These are phyloP conservation scores for Oreochromis spilurus DNA, from an alignment of 2,113 vertebrate genomes.

Conservation along the genomic window DNA sequence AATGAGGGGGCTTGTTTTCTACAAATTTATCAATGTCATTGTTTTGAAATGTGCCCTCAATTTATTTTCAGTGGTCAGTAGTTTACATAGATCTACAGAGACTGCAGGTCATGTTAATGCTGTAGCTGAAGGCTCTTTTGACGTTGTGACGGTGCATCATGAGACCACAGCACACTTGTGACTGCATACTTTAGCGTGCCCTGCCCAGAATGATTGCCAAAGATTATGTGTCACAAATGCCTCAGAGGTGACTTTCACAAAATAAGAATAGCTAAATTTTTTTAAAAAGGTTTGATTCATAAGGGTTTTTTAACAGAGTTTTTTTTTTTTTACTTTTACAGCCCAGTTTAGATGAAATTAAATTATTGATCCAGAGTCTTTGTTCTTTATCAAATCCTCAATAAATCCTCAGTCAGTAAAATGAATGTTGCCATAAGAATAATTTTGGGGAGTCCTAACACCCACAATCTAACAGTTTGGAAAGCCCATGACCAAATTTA, in stretches of 20 bases:
- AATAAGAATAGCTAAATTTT: background rate
- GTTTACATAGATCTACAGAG: background rate
- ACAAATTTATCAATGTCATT: background rate
- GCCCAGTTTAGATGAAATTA: background rate
- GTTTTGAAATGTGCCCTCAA: accelerated
- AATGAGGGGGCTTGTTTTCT: background rate
- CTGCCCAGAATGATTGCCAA: background rate
- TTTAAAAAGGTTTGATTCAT: background rate
- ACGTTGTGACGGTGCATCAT: background rate
- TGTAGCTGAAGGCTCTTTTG: background rate
- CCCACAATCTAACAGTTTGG: background rate
- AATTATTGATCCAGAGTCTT: background rate
- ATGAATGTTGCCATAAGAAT: background rate
- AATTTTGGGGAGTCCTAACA: background rate
- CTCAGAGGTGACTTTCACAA: background rate
- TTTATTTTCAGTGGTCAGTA: accelerated
- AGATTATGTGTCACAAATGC: background rate
- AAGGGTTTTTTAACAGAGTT: accelerated
- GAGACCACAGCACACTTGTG: background rate
- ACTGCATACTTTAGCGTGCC: background rate
- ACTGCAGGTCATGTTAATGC: background rate
- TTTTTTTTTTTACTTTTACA: background rate
- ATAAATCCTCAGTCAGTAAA: background rate
- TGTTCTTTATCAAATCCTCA: background rate
- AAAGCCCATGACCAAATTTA: background rate